Conservation (phyloP, 2,888 invertebrate genomes). For the Hypselothyrea guttata region DNA sequence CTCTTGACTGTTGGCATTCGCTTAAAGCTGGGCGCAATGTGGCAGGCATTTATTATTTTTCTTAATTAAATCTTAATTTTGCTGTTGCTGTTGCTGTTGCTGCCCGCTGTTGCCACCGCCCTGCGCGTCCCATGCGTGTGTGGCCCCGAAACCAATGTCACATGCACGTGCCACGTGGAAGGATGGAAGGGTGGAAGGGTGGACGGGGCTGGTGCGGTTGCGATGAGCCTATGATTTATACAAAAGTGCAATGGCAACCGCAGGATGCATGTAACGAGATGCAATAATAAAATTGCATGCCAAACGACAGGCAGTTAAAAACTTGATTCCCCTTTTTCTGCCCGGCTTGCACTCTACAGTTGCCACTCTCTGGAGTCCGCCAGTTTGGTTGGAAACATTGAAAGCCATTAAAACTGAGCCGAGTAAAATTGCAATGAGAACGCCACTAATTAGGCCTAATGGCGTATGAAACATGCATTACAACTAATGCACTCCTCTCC, state of each 20-base stretch:
- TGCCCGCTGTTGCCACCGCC: neutral
- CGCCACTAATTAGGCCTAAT: constrained; percentile 74
- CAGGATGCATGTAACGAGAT: constrained; percentile 35
- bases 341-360: neutral
- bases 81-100: too few species aligned
- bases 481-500: constrained; percentile 60
- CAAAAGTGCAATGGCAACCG: constrained; percentile 32
- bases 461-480: constrained; percentile 77
- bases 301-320: constrained; percentile 43
- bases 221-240: constrained; percentile 41
- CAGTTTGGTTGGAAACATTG: constrained; percentile 38
- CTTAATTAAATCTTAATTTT: constrained; percentile 69
- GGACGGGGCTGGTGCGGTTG: neutral
- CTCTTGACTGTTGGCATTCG: constrained; percentile 13
- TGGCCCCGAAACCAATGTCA: constrained; percentile 24
- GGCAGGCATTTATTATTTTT: constrained; percentile 70
- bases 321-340: neutral
- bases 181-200: neutral
- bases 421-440: constrained; percentile 33
- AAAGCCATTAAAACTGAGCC: constrained; percentile 54
- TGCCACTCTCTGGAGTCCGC: constrained; percentile 2
- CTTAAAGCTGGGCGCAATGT: constrained; percentile 27
- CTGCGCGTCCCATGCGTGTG: constrained; percentile 1
- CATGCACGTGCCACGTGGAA: neutral
- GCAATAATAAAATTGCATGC: constrained; percentile 56